These are phyloP conservation scores for Protosalanx chinensis DNA, from an alignment of 2,797 vertebrate genomes.

Conservation along the genomic window DNA sequence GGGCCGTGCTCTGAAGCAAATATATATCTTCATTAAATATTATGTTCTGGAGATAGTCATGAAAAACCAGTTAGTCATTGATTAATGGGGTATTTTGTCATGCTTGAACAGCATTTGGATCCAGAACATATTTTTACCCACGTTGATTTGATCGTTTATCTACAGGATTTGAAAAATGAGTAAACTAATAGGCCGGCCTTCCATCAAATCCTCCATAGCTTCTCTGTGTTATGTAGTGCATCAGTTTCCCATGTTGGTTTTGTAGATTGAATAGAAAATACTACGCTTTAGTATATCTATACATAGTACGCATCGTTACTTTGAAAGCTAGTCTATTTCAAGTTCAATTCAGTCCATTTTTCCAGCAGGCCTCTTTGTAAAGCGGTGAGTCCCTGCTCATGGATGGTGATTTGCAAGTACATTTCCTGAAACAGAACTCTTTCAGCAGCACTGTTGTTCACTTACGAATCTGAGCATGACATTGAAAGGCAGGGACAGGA, in stretches of 20 bases:
- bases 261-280: not conserved
- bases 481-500: slow-evolving; percentile 23
- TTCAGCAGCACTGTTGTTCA: slow-evolving; percentile 62
- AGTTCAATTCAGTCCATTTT: slow-evolving; percentile 43
- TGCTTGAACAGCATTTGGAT: not conserved
- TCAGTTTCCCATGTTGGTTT: not conserved
- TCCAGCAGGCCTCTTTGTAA: slow-evolving; percentile 1
- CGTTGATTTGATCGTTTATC: not conserved
- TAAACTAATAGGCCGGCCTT: not conserved
- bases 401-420: slow-evolving; percentile 23
- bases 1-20: not conserved
- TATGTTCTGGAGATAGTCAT: not conserved
- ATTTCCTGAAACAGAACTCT: slow-evolving; percentile 58
- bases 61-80: too few relatives aligned
- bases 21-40: slow-evolving; percentile 2
- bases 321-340: slow-evolving; percentile 50
- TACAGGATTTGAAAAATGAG: not conserved
- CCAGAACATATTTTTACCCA: not conserved
- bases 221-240: not conserved
- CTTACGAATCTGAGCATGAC: slow-evolving; percentile 64
- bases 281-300: not conserved
- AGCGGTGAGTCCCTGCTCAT: too few relatives aligned
- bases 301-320: slow-evolving; percentile 25
- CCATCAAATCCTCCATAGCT: not conserved
- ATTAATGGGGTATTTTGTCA: slow-evolving; percentile 1